Evolutionary conservation across 2,888 invertebrate genomes (phyloP).

Genomic region (Lasioglossum zephyrum): DNA sequence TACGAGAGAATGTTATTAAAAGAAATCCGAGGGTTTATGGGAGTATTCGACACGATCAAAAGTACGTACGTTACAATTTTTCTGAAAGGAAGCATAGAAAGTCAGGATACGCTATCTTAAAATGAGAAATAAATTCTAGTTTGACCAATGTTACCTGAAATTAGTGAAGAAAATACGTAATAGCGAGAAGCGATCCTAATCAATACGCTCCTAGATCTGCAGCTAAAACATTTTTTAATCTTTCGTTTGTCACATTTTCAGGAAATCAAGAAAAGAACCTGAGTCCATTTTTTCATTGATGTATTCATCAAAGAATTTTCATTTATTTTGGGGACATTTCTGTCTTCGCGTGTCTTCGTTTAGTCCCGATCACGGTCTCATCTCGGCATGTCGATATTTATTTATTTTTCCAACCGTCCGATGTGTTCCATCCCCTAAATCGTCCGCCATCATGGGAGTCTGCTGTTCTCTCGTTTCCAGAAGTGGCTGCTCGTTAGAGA

Average conservation of each 20-base stretch:
- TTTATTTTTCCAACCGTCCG: neutral
- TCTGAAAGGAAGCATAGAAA: neutral
- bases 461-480: conserved; percentile 41
- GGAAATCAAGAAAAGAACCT: no score
- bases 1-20: conserved; percentile 4
- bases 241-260: neutral
- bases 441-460: conserved; percentile 30
- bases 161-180: neutral
- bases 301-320: neutral
- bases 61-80: neutral
- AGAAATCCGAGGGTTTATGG: neutral
- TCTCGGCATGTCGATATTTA: neutral
- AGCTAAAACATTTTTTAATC: neutral
- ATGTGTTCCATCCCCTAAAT: neutral
- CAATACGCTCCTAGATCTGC: no score
- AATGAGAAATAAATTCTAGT: neutral
- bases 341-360: neutral
- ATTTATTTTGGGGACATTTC: neutral
- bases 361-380: neutral
- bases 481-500: conserved; percentile 59
- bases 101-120: neutral
- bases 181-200: no score
- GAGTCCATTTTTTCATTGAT: no score
- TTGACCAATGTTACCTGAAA: neutral
- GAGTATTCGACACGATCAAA: neutral